phyloP scores from a whole-genome alignment of 1,140 invertebrate species.

The Diplogasteroides magnus region DNA sequence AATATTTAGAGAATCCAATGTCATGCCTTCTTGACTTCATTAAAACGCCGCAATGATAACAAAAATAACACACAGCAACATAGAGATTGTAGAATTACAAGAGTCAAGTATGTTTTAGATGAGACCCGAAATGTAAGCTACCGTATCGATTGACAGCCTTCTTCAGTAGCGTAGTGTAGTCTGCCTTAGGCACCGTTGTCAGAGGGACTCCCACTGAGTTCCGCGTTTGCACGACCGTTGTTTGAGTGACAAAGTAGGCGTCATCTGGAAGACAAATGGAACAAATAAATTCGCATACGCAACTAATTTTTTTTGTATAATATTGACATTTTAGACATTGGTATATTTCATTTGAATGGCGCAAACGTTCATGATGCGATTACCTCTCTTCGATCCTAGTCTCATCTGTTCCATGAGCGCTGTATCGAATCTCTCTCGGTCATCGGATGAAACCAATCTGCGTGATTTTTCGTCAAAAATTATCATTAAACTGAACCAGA shows the following conservation, averaged over 20 bases:
- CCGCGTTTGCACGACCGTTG: constrained; percentile 1
- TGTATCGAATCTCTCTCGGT: constrained; percentile 66
- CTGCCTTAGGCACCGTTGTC: constrained; percentile 13
- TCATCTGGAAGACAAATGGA: constrained; percentile 5
- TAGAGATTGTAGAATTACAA: no score
- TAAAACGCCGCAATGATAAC: no score
- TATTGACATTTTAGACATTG: no score
- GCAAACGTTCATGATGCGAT: not conserved
- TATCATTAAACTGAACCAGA: not conserved
- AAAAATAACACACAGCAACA: no score
- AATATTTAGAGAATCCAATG: no score
- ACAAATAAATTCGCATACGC: no score
- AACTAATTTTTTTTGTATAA: no score
- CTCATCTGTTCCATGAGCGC: constrained; percentile 60
- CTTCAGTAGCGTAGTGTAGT: constrained; percentile 57
- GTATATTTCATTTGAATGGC: no score
- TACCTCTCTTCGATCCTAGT: not conserved
- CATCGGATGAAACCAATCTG: constrained; percentile 67
- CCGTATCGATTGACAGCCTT: constrained; percentile 68
- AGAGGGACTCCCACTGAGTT: constrained; percentile 7
- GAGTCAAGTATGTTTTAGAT: not conserved
- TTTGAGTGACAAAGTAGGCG: constrained; percentile 3
- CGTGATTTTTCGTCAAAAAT: not conserved
- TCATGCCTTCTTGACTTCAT: no score
- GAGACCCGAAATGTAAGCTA: constrained; percentile 58